Conservation (phyloP, 2,888 invertebrate species). For the Drosophila glabriapex region DNA sequence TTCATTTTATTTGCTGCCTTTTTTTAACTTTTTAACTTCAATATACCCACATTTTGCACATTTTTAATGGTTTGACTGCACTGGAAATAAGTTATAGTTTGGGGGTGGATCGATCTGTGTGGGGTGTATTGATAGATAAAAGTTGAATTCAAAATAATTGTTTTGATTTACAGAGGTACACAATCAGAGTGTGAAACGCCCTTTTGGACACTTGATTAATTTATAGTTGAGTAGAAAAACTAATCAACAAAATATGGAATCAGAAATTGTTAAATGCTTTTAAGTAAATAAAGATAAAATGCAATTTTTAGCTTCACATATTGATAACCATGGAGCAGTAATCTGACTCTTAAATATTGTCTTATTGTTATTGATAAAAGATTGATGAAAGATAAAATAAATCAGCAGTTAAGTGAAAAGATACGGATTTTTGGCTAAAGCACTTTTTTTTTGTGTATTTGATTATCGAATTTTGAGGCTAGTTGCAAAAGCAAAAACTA, state of each 20-base stretch:
- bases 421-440: accelerated
- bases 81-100: neutral
- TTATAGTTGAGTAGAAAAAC: neutral
- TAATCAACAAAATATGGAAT: neutral
- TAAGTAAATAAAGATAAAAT: neutral
- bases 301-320: neutral
- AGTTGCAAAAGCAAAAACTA: neutral
- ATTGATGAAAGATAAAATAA: neutral
- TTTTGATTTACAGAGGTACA: neutral
- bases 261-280: neutral
- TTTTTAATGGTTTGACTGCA: neutral
- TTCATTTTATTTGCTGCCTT: neutral
- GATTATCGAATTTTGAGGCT: neutral
- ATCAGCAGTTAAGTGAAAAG: neutral
- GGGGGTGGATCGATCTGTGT: neutral
- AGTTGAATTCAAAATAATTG: neutral
- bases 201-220: neutral
- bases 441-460: neutral
- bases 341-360: neutral
- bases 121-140: neutral
- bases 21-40: neutral
- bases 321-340: neutral
- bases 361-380: neutral
- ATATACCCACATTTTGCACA: accelerated
- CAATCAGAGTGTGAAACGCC: neutral